A percentile compares a stretch with the other conserved stretches of the same genome.
These are phyloP conservation scores for Lypha dubia DNA, from an alignment of 2,888 invertebrate species.

Conservation along the genomic window DNA sequence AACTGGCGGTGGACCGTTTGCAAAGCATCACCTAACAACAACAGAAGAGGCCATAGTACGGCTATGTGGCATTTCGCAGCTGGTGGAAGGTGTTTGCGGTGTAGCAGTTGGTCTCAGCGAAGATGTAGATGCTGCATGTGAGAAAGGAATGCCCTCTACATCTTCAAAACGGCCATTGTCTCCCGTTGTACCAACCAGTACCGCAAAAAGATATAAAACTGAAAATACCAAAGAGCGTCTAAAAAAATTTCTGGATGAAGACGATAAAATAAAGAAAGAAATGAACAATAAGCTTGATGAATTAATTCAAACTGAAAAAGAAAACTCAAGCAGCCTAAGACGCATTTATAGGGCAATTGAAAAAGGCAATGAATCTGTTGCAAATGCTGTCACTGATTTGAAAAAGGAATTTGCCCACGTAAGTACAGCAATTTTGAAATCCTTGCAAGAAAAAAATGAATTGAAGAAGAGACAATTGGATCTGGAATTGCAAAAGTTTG, in stretches of 20 bases:
- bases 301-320: conserved; percentile 1
- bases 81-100: neutral
- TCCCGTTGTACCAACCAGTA: neutral
- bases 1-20: conserved; percentile 3
- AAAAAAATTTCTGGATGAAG: conserved; percentile 11
- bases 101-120: neutral
- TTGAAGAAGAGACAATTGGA: conserved; percentile 12
- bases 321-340: conserved; percentile 13
- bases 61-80: conserved; percentile 1
- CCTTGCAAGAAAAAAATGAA: conserved; percentile 8
- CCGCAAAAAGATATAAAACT: neutral
- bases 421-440: conserved; percentile 6
- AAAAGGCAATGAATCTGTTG: neutral
- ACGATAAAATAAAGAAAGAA: neutral
- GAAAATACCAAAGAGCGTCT: neutral
- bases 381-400: conserved; percentile 1
- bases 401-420: conserved; percentile 6
- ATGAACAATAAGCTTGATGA: conserved; percentile 1
- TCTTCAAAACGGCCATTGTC: conserved; percentile 20
- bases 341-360: neutral
- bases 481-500: conserved; percentile 3
- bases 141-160: conserved; percentile 7
- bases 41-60: conserved; percentile 1
- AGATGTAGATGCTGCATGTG: neutral
- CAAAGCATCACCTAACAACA: conserved; percentile 2